Evolutionary conservation across 2,113 vertebrate genomes (phyloP), one percentile per base, ranked within the genome.

Genomic region (Geococcyx californianus): DNA sequence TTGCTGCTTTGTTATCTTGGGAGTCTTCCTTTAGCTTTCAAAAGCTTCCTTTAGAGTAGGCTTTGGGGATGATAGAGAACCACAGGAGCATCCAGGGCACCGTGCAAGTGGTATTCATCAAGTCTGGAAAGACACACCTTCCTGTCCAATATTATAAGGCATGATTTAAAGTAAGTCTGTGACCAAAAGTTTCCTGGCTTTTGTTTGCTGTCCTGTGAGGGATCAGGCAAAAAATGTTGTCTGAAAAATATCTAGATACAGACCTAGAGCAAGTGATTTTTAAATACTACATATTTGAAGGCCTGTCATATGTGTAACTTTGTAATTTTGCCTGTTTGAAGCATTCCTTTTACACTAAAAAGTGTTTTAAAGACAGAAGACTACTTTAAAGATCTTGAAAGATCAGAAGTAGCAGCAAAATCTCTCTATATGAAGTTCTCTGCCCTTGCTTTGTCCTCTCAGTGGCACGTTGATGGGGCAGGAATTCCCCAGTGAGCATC

Each of bases 381-480:
- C 40, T 54, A 19, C 51, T 81, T 85, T 29, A 24, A 85, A 83
- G 33, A 12, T 29, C 29, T 55, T 87, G 75, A 38, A 36, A 83
- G 23, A 79, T 73, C 24, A 40, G 42, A 80, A 86, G 3, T 23
- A 9, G 5, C n/a, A 86, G 33, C 5, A 55, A 83, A 79, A 87
- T 56, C 34, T 42, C 56, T 11, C 7, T 15, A 17, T 16, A 26
- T 66, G 17, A 78, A 69, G 34, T 60, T 59, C 29, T 67, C 34
- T 87, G 87, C 8, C 33, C 40, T 78, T 84, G 19, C 17, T 63
- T 8, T 6, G 4, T 44, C 63, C 15, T 83, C 42, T 38, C 3
- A 0, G 47, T 42, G 49, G 13, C 34, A 25, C 0, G 0, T 3
- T 72, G 74, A 59, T n/a, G 51, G 21, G 52, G 21, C 55, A 75